phyloP scores from a whole-genome alignment of 2,888 invertebrate genomes.

The Pristionchus mayeri region DNA sequence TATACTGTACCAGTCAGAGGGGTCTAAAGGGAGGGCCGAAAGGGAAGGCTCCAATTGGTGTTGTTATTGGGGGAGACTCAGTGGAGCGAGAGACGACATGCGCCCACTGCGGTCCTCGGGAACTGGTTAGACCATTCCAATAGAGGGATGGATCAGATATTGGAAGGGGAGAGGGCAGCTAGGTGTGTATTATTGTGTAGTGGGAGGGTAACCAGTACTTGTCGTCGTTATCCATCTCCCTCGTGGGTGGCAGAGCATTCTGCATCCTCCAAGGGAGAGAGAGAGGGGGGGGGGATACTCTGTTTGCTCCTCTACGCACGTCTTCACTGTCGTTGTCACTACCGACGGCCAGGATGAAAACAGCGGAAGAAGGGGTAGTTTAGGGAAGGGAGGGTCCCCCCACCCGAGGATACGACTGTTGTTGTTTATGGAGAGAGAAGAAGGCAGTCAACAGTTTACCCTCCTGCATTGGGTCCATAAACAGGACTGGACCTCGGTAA shows the following conservation, averaged over 20 bases:
- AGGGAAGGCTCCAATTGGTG: background rate
- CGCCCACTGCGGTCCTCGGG: background rate
- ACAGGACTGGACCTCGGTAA: constrained; percentile 1
- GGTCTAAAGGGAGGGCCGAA: too few species aligned
- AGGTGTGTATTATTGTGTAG: constrained; percentile 15
- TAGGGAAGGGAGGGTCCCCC: background rate
- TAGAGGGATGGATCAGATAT: too few species aligned
- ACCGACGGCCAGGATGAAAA: constrained; percentile 22
- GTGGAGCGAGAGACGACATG: background rate
- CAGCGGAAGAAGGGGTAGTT: background rate
- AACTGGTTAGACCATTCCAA: too few species aligned
- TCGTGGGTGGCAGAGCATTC: constrained; percentile 33
- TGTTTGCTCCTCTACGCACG: constrained; percentile 4
- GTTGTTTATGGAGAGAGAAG: constrained; percentile 9
- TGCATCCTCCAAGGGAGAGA: background rate
- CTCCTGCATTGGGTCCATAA: background rate
- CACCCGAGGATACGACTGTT: background rate
- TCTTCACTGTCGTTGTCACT: constrained; percentile 28
- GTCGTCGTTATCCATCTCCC: constrained; percentile 4
- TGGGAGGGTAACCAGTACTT: background rate
- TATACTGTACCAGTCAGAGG: too few species aligned
- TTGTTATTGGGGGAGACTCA: constrained; percentile 8
- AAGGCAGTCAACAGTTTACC: constrained; percentile 28
- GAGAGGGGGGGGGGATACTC: too few species aligned
- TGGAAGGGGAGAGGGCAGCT: too few species aligned